Evolutionary conservation across 2,888 invertebrate genomes (phyloP).

Genomic region (Hirtodrosophila histrioides): DNA sequence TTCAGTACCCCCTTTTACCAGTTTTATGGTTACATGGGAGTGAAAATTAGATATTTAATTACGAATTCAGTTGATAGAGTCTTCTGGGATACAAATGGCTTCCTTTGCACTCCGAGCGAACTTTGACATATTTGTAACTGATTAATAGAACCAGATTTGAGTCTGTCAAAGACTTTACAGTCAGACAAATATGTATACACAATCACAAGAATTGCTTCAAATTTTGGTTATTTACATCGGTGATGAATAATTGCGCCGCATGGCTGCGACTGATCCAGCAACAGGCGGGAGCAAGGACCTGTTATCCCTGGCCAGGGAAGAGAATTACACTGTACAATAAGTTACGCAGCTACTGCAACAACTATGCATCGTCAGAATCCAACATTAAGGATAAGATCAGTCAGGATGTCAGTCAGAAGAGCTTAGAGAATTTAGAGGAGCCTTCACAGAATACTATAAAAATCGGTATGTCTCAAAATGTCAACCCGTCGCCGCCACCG

Average conservation of each 20-base stretch:
- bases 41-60: too few species aligned
- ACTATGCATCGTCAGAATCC: neutral
- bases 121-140: neutral
- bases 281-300: neutral
- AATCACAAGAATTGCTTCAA: constrained; percentile 1
- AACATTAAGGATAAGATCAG: too few species aligned
- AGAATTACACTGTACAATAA: neutral
- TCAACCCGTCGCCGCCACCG: too few species aligned
- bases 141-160: too few species aligned
- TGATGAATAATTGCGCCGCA: constrained; percentile 27
- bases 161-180: neutral
- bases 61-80: too few species aligned
- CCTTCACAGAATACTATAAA: too few species aligned
- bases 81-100: too few species aligned
- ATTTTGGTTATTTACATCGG: constrained; percentile 22
- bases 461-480: too few species aligned
- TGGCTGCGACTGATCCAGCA: constrained; percentile 31
- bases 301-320: neutral
- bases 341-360: constrained; percentile 2
- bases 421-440: neutral
- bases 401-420: neutral
- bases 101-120: too few species aligned
- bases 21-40: too few species aligned
- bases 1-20: too few species aligned
- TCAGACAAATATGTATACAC: constrained; percentile 10